phyloP scores from a whole-genome alignment of 2,888 invertebrate genomes.

The Drosophila meridionalis region DNA sequence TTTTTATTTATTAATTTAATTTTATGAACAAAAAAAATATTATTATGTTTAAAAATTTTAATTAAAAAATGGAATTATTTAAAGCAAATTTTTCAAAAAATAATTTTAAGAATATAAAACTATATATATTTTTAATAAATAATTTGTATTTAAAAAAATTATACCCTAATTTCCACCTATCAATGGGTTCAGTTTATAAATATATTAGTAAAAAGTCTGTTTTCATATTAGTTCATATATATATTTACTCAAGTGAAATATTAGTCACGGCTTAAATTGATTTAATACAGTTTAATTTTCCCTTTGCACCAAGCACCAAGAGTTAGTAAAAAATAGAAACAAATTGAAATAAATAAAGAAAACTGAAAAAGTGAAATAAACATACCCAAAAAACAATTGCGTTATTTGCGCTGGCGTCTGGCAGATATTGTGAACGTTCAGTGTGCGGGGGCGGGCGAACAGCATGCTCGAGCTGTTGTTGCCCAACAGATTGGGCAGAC shows the following conservation, averaged over 20 bases:
- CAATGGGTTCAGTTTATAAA: not conserved
- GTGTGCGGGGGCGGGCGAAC: conserved; percentile 82
- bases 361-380: conserved; percentile 51
- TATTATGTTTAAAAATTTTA: no score
- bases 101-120: no score
- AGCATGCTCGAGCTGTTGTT: conserved; percentile 52
- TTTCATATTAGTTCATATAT: conserved; percentile 6
- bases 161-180: no score
- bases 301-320: conserved; percentile 7
- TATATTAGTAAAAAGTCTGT: conserved; percentile 11
- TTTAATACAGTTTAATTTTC: not conserved
- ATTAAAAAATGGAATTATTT: no score
- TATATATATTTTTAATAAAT: no score
- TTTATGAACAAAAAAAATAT: no score
- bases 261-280: conserved; percentile 19
- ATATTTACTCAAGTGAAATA: conserved; percentile 12
- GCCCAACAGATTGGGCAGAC: conserved; percentile 51
- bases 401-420: conserved; percentile 83
- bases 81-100: no score
- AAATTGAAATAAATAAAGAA: conserved; percentile 17
- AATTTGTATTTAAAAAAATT: no score
- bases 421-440: conserved; percentile 83
- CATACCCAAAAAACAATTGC: conserved; percentile 84
- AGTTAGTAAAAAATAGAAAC: conserved; percentile 13
- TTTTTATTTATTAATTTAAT: no score